Conservation (phyloP, 2,113 vertebrate species). For the Nesogale talazaci region DNA sequence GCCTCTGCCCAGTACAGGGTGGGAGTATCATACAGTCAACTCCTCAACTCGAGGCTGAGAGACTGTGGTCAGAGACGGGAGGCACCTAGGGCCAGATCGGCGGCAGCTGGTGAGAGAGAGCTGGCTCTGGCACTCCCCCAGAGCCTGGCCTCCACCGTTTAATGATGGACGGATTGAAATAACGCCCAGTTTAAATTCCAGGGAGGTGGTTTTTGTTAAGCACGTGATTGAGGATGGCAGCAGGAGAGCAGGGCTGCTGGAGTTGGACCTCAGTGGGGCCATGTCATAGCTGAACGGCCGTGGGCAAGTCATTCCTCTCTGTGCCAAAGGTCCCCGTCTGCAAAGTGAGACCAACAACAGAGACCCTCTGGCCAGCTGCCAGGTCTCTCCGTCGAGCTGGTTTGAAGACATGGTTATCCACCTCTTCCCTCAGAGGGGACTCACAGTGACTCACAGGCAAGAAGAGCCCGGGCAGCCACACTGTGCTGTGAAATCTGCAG, state of each 20-base stretch:
- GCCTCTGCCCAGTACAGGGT: background rate
- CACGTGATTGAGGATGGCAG: background rate
- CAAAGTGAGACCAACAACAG: background rate
- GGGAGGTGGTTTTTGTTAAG: background rate
- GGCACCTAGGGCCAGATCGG: background rate
- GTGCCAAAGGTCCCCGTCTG: background rate
- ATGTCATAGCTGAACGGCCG: background rate
- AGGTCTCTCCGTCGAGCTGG: slow-evolving; percentile 68
- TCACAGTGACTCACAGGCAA: background rate
- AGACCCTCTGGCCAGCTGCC: background rate
- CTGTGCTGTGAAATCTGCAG: background rate
- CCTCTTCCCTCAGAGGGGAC: slow-evolving; percentile 73
- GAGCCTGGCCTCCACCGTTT: background rate
- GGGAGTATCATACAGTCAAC: background rate
- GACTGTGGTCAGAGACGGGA: background rate
- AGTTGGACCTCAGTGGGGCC: background rate
- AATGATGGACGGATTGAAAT: background rate
- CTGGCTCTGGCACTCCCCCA: background rate
- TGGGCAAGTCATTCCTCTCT: background rate
- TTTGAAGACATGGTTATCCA: slow-evolving; percentile 86
- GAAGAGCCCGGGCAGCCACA: background rate
- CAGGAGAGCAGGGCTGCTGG: background rate
- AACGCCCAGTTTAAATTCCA: background rate
- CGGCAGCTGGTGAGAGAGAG: background rate
- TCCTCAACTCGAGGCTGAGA: background rate